Percentiles rank a stretch among this genome's conserved stretches.
phyloP scores from a whole-genome alignment of 2,888 invertebrate genomes.

The Notodonta dromedarius region DNA sequence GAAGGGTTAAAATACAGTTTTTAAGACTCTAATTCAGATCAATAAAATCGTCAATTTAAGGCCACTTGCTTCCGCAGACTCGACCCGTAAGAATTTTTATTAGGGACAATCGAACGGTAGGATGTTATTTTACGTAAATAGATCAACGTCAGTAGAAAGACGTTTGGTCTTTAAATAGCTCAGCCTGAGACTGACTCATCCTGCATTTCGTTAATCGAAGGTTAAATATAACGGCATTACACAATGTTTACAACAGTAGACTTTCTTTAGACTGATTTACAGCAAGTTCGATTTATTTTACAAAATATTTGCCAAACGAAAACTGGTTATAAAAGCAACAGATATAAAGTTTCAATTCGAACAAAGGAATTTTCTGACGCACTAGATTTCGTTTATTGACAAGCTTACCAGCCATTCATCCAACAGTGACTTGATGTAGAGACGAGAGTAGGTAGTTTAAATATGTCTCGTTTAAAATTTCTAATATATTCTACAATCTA shows the following conservation, averaged over 20 bases:
- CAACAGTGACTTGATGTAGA: no score
- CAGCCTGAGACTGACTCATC: constrained; percentile 66
- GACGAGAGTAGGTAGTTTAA: no score
- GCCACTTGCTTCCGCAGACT: neutral
- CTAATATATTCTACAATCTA: no score
- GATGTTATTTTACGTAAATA: constrained; percentile 53
- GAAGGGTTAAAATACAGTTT: no score
- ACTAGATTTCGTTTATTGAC: neutral
- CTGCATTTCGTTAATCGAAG: constrained; percentile 76
- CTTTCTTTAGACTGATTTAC: constrained; percentile 23
- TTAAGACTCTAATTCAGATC: no score
- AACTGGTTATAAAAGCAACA: neutral
- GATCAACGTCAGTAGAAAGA: constrained; percentile 68
- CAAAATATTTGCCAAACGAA: constrained; percentile 8
- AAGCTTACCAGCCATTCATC: no score
- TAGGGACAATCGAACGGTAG: constrained; percentile 11
- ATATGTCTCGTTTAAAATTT: no score
- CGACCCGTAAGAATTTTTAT: neutral
- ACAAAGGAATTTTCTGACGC: neutral
- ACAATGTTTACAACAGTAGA: constrained; percentile 39
- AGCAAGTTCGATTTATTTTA: constrained; percentile 12
- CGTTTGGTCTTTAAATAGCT: constrained; percentile 66
- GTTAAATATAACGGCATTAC: constrained; percentile 66
- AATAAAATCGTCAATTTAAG: neutral
- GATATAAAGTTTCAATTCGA: neutral